Percentiles rank a stretch among this genome's conserved stretches.
These are phyloP conservation scores for Amblyjoppa proteus DNA, from an alignment of 2,888 invertebrate genomes.

Conservation along the genomic window DNA sequence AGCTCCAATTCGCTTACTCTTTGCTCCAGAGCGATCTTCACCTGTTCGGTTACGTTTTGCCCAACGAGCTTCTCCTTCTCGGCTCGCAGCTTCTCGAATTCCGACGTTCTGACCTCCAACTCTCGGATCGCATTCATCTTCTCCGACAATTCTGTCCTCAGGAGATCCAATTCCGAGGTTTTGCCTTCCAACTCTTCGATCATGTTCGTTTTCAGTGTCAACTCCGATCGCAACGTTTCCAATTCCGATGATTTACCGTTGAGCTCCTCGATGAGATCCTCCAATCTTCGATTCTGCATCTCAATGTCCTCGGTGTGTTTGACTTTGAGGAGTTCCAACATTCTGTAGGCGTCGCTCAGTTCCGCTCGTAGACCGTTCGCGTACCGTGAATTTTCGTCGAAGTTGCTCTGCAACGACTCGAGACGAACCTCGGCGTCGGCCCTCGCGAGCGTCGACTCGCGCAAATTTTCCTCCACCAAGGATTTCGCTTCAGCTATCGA, in stretches of 20 bases:
- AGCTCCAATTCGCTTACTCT: slow-evolving; percentile 84
- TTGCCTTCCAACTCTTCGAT: slow-evolving; percentile 84
- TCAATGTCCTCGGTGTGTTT: slow-evolving; percentile 84
- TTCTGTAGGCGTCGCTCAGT: slow-evolving; percentile 85
- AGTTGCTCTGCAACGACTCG: slow-evolving; percentile 69
- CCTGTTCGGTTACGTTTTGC: slow-evolving; percentile 78
- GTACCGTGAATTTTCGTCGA: slow-evolving; percentile 74
- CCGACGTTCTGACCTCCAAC: slow-evolving; percentile 84
- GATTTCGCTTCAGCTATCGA: slow-evolving; percentile 81
- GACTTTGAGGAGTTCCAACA: slow-evolving; percentile 84
- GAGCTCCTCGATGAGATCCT: slow-evolving; percentile 84
- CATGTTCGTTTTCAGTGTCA: slow-evolving; percentile 82
- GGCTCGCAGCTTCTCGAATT: slow-evolving; percentile 80
- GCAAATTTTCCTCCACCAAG: slow-evolving; percentile 78
- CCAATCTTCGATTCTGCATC: slow-evolving; percentile 81
- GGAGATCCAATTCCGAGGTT: slow-evolving; percentile 82
- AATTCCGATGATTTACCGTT: slow-evolving; percentile 85
- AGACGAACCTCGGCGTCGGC: slow-evolving; percentile 70
- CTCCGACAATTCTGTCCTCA: slow-evolving; percentile 82
- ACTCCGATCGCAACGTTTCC: slow-evolving; percentile 80
- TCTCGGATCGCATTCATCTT: slow-evolving; percentile 85
- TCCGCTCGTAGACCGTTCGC: slow-evolving; percentile 76
- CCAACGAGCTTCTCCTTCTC: slow-evolving; percentile 83
- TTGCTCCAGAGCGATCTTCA: slow-evolving; percentile 79
- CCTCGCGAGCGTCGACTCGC: slow-evolving; percentile 76